Percentiles rank a stretch among this genome's conserved stretches.
These are phyloP conservation scores for Semicossyphus pulcher DNA, from an alignment of 2,113 vertebrate species.

Conservation along the genomic window DNA sequence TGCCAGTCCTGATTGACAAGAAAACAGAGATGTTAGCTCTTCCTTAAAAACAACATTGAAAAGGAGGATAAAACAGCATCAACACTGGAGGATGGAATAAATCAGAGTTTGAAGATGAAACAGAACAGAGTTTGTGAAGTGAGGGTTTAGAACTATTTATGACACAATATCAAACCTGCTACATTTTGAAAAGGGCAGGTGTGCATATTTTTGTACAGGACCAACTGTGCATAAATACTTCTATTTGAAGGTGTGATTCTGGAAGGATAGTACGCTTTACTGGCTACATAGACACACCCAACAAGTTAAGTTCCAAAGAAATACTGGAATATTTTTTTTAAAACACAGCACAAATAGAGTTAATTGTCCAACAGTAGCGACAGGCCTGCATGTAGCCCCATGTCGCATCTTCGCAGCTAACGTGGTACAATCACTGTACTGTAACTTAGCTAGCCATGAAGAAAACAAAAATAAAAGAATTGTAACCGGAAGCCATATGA, in stretches of 20 bases:
- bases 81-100: background rate
- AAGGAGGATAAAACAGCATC: background rate
- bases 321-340: too few species aligned
- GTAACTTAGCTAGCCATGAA: constrained; percentile 29
- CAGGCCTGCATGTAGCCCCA: constrained; percentile 33
- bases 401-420: constrained; percentile 54
- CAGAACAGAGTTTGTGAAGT: background rate
- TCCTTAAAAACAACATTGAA: background rate
- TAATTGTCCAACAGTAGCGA: background rate
- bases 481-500: background rate
- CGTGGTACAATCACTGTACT: background rate
- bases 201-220: background rate
- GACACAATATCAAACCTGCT: background rate
- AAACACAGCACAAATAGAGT: background rate
- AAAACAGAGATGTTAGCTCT: background rate
- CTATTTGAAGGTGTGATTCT: too few species aligned
- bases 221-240: too few species aligned
- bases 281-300: background rate
- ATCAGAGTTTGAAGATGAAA: background rate
- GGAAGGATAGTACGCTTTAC: too few species aligned
- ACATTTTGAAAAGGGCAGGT: background rate
- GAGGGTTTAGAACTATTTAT: background rate
- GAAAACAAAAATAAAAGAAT: constrained; percentile 32
- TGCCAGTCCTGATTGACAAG: constrained; percentile 92
- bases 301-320: background rate